These are phyloP conservation scores for Melangyna quadrimaculata DNA, from an alignment of 2,888 invertebrate species.

Conservation along the genomic window DNA sequence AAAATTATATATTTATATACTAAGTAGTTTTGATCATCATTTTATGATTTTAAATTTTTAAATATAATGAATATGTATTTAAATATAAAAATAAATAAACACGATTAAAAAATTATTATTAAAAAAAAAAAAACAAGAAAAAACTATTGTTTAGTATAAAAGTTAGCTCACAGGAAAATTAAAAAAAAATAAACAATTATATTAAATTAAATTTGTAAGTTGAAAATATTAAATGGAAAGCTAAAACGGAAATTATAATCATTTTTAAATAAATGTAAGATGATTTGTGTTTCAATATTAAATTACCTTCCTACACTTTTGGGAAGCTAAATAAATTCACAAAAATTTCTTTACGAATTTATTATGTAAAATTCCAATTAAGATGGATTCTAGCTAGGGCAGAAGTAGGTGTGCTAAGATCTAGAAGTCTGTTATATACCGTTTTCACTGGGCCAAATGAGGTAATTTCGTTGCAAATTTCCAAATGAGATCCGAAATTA, in stretches of 20 bases:
- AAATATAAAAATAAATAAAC: conserved; percentile 21
- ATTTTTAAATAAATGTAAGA: conserved; percentile 54
- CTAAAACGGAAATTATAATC: conserved; percentile 40
- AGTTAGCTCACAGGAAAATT: conserved; percentile 46
- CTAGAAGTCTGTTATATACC: too few species aligned
- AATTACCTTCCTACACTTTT: too few species aligned
- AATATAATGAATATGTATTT: conserved; percentile 31
- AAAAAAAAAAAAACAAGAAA: conserved; percentile 12
- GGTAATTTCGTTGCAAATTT: too few species aligned
- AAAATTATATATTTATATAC: conserved; percentile 65
- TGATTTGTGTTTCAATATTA: neutral
- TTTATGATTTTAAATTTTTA: conserved; percentile 42
- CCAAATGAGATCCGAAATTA: too few species aligned
- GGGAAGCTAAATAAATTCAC: too few species aligned
- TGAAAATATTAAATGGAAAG: conserved; percentile 35
- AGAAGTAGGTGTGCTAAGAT: too few species aligned
- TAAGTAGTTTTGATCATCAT: conserved; percentile 33
- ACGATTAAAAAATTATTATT: conserved; percentile 34
- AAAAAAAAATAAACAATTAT: conserved; percentile 12
- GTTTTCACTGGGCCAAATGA: too few species aligned
- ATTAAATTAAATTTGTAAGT: conserved; percentile 60
- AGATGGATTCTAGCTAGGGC: too few species aligned
- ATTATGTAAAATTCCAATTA: too few species aligned
- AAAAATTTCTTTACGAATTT: too few species aligned
- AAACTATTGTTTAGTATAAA: conserved; percentile 50